Conservation (phyloP, 2,113 vertebrate genomes). For the Brienomyrus longianalis region DNA sequence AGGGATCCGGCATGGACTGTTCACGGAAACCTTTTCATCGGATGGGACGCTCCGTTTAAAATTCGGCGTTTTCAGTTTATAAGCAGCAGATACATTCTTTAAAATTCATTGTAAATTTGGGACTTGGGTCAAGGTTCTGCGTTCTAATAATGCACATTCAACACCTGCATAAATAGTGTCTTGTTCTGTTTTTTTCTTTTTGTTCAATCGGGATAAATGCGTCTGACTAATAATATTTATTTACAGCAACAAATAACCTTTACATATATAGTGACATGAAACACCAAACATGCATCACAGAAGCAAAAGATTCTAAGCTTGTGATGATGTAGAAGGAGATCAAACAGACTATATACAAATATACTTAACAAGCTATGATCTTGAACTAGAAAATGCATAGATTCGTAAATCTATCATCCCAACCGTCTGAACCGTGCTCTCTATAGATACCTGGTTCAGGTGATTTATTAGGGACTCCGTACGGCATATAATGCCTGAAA, state of each 20-base stretch:
- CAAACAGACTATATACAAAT: background rate
- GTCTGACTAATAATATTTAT: background rate
- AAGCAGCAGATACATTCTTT: background rate
- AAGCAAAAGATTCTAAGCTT: background rate
- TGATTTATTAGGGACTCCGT: background rate
- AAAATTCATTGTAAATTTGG: background rate
- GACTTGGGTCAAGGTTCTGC: background rate
- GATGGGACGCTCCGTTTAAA: background rate
- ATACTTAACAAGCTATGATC: background rate
- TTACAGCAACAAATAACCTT: background rate
- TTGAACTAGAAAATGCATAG: background rate
- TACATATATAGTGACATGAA: background rate
- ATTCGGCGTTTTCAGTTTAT: background rate
- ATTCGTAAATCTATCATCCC: background rate
- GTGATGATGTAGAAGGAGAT: background rate
- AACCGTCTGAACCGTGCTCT: background rate
- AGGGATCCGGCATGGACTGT: background rate
- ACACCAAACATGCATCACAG: background rate
- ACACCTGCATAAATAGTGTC: background rate
- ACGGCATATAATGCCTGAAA: background rate
- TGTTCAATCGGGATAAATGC: background rate
- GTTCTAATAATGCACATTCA: background rate
- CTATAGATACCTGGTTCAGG: slow-evolving; percentile 6
- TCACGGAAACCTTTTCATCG: background rate
- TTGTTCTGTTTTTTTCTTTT: background rate